Base-by-base conservation (phyloP, 2,797 vertebrate species). In the Capromys pilorides region DNA sequence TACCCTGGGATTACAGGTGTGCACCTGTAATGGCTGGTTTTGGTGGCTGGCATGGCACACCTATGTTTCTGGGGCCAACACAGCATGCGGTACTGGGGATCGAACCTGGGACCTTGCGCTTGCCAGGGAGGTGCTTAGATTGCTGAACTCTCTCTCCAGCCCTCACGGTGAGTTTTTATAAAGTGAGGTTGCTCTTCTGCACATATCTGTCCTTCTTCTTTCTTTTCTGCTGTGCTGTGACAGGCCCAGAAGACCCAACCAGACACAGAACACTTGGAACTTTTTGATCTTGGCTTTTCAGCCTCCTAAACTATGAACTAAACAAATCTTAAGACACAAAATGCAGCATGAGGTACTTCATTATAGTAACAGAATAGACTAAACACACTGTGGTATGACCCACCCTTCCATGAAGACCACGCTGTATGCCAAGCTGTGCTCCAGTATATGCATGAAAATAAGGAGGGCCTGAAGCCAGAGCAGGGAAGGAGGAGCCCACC, bases 401-500 rank as follows among this genome's bases (percentile, higher is more conserved):
- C 36, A n/a, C 10, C 8, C 24, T n/a, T 75, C 39, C 36, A 54
- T 0, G 0, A 13, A 57, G 64, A 36, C 26, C n/a, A 1, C 39
- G 88, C 39, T 19, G 57, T 86, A 39, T 45, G 39, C 45, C 28
- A 83, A 57, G 19, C 49, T 21, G 2, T 67, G 39, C 45, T 5
- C 49, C 62, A 24, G 45, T 22, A 21, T n/a, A 45, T 90, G 86
- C 28, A 49, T 75, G 51, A 77, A 14, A 6, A 62, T 41, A 83
- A 9, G 22, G 71, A 93, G 13, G 22, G 9, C 5, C 41, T 41
- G 59, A 90, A 89, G 62, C 21, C 64, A 62, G 69, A 71, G 13
- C 4, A 66, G 36, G 16, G 1, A 22, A 75, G 59, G 59, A 82
- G 57, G 59, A 81, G 54, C 45, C 71, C 9, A 21, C 61, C 31